Evolutionary conservation across 2,797 vertebrate genomes (phyloP), one percentile per base, ranked within the genome.

Genomic region (Hoplostethus mediterraneus): DNA sequence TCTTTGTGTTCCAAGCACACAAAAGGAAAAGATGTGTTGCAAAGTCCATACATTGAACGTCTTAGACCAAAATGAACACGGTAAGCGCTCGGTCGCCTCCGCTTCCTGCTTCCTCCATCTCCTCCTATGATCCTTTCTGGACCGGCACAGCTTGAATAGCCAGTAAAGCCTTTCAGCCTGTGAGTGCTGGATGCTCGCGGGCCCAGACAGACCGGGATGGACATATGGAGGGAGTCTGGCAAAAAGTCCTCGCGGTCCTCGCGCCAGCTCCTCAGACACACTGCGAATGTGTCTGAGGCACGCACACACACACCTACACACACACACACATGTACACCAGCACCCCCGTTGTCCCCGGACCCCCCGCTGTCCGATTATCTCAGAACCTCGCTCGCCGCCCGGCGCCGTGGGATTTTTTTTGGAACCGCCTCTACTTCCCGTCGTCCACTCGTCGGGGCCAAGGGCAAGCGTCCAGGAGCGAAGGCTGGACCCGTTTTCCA

Each of bases 191-290:
- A 90, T 62, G 81, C 77, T 77, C 31, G 83, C 45, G 71, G 86
- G 86, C 76, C 64, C 79, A 84, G 88, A 85, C 84, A 76, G 84
- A 84, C 83, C 72, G 85, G 74, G 67, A 77, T 66, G 83, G 87
- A 87, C 90, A 91, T 91, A 92, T 90, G 91, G 89, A 88, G 78
- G 75, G 53, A 89, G 86, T 84, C 83, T 93, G 91, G 90, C 90
- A 86, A 17, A 59, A 70, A 75, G 63, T n/a, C n/a, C 79, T 73
- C 2, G 1, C 70, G 6, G 59, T 25, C 17, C 77, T 55, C 55
- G 75, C 81, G 86, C 90, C 89, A 91, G 55, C 68, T 79, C 66
- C 67, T 80, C 57, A 64, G 72, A 87, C 78, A 76, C 63, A 75
- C 58, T 63, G n/a, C 77, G 49, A 51, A 55, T 33, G 36, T n/a